phyloP scores from a whole-genome alignment of 2,888 invertebrate species.

The Eurois occulta region DNA sequence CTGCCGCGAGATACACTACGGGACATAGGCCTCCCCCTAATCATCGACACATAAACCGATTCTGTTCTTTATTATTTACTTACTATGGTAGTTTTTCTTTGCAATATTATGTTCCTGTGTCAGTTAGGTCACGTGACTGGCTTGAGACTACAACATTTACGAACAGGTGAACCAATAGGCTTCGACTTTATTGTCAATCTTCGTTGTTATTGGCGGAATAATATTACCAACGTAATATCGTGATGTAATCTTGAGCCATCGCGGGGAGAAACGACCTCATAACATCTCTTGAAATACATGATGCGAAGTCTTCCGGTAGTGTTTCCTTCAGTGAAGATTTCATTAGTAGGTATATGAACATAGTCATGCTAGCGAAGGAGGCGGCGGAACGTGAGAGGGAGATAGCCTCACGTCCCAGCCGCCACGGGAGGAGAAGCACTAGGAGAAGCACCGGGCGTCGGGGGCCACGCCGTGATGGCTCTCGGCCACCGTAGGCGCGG shows the following conservation, averaged over 20 bases:
- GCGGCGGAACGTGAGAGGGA: no score
- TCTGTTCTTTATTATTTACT: not conserved
- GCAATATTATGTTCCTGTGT: not conserved
- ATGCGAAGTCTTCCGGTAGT: not conserved
- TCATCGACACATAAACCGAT: not conserved
- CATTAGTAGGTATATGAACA: no score
- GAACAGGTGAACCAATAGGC: constrained; percentile 1
- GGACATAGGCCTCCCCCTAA: not conserved
- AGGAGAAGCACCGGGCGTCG: no score
- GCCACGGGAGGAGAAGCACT: no score
- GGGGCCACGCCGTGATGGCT: no score
- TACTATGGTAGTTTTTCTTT: not conserved
- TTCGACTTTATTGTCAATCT: constrained; percentile 15
- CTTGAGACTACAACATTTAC: not conserved
- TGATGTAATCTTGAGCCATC: constrained; percentile 22
- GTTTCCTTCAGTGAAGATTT: not conserved
- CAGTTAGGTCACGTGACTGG: constrained; percentile 1
- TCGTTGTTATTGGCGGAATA: constrained; percentile 35
- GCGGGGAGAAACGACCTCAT: constrained; percentile 12
- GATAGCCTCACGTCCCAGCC: no score
- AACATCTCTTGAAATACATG: not conserved
- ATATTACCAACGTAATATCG: constrained; percentile 18
- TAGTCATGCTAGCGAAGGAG: no score
- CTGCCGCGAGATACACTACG: not conserved
- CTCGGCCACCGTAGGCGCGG: no score